Conservation (phyloP, 2,113 vertebrate species). For the Gymnobelideus leadbeateri region DNA sequence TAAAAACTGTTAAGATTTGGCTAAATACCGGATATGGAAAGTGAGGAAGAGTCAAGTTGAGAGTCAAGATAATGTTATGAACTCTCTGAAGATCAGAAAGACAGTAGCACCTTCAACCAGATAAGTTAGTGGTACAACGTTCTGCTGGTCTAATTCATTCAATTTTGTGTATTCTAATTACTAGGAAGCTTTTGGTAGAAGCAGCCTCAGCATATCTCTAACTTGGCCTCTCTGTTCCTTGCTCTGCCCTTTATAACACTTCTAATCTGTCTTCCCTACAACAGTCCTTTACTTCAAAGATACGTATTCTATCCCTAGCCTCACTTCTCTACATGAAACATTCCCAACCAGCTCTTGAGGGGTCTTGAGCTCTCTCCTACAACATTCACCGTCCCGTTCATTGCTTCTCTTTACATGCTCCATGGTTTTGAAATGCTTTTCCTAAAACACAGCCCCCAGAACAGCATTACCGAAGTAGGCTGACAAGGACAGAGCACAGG, state of each 20-base stretch:
- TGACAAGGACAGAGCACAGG: background rate
- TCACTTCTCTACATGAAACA: background rate
- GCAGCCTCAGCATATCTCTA: background rate
- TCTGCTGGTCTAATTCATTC: background rate
- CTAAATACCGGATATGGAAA: background rate
- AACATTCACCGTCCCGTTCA: background rate
- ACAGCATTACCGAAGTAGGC: background rate
- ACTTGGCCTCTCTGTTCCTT: background rate
- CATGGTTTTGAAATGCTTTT: background rate
- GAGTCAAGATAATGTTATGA: background rate
- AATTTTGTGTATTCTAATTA: background rate
- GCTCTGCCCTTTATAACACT: background rate
- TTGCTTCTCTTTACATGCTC: background rate
- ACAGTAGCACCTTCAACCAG: background rate
- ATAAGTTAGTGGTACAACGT: background rate
- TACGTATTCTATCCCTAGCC: background rate
- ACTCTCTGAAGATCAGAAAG: background rate
- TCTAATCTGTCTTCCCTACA: background rate
- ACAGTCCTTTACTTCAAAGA: background rate
- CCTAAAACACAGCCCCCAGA: background rate
- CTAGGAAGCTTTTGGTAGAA: background rate
- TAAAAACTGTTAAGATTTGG: too few relatives aligned
- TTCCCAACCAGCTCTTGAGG: background rate
- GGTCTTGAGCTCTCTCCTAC: background rate
- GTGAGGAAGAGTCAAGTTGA: too few relatives aligned